Evolutionary conservation across 2,113 vertebrate species (phyloP), one percentile per base, ranked within the genome.

Genomic region (Tragelaphus scriptus): DNA sequence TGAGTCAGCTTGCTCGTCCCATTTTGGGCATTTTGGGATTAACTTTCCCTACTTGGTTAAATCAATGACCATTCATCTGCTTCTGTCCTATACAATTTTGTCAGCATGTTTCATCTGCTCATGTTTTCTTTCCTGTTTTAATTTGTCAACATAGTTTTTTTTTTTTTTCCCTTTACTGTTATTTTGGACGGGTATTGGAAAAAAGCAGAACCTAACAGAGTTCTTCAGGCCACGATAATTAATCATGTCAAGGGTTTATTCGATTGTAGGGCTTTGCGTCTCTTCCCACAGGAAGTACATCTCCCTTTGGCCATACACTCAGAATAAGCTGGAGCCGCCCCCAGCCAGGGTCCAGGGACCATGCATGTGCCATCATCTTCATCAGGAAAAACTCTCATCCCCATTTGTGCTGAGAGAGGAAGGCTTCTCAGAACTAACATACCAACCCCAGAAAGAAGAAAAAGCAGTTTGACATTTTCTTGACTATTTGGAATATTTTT

Each of bases 401-500:
- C 40, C 79, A 44, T 85, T 81, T 80, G 44, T 87, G 47, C 53
- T 61, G 71, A 96, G 80, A 32, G n/a, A 92, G 51, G n/a, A 97
- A 87, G 44, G 25, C 47, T 90, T 85, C 88, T 61, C 47, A 91
- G 80, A 96, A 92, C 55, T 47, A 63, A 93, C 90, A 94, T 89
- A 17, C 82, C 49, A 88, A 81, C 65, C 51, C 25, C 40, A 55
- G 47, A 90, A 80, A 88, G 25, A 97, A 96, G 98, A 98, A 98
- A 98, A 98, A 95, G 95, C 96, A 98, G 95, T 98, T 98, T 98
- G 98, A 98, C 97, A 98, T 99, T 98, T 99, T 98, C 98, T 98
- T 98, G 97, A 98, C 97, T 98, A 95, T 99, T 99, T 98, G 98
- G 97, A 99, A 98, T 98, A 98, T 98, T 40, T 68, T 99, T 98